Base-by-base conservation (phyloP, 2,888 invertebrate species). In the Parasteatoda lunata region DNA sequence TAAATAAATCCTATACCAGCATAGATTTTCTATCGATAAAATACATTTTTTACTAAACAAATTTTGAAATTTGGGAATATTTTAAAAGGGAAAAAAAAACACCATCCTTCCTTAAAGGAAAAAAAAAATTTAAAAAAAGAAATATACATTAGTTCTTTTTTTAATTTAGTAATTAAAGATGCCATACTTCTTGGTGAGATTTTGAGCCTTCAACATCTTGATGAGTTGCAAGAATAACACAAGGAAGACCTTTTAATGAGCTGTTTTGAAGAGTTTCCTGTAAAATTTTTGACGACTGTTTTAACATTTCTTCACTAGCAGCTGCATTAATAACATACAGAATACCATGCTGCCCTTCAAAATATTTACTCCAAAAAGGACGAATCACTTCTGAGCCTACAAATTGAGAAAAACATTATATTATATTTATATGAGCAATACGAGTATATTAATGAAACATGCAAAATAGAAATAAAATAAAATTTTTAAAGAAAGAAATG, bases 361-460 rank as follows among this genome's bases (percentile, higher is more conserved):
- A 90, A 78, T 90, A 90, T 66, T 88, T 84, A 70, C 82, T 80
- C 90, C 90, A 90, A 81, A 89, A 90, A 49, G 81, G 88, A 51
- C 88, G 86, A 64, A 90, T 84, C 15, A 76, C 77, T 52, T 88
- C 88, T 30, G 89, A 83, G 45, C 89, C 89, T 89, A 7, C 4
- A 76, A 70, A 70, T 30, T 47, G 47, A 54, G 9, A 45, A 70
- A 3, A 59, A 9, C 5, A 5, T 52, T 52, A 7, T 7, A 54
- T 9, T 54, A 54, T 54, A 9, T 54, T 54, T 11, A 7, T 66
- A n/a, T 15, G 15, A 7, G 7, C 11, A 15, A 15, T n/a, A 7
- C 7, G 3, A 11, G 15, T 3, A n/a, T 15, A 3, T n/a, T 15
- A n/a, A n/a, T 66, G 7, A 9, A 15, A 66, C 30, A 7, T 15